Evolutionary conservation across 2,797 vertebrate genomes (phyloP).

Genomic region (Cynopterus sphinx): DNA sequence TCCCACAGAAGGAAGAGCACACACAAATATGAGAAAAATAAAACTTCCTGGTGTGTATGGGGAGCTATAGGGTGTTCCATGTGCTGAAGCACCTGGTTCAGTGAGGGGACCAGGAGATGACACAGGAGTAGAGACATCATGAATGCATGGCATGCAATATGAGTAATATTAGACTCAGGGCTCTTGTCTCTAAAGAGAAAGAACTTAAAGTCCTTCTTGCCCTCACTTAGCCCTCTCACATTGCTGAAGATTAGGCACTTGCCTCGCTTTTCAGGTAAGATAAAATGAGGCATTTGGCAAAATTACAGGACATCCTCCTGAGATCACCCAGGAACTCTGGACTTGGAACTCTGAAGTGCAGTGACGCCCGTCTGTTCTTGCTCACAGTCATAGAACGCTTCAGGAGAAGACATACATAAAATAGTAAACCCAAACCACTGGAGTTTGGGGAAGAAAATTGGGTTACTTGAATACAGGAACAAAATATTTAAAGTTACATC

Average conservation of each 20-base stretch:
- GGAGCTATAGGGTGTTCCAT: neutral
- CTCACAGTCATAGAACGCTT: neutral
- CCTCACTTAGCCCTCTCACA: neutral
- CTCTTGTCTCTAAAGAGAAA: neutral
- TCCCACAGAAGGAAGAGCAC: neutral
- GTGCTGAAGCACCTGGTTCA: neutral
- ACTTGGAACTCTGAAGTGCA: neutral
- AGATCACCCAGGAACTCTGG: neutral
- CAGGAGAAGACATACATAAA: neutral
- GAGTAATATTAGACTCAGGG: neutral
- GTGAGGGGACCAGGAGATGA: neutral
- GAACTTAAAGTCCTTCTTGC: neutral
- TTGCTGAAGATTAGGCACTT: neutral
- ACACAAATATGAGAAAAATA: neutral
- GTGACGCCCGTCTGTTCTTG: neutral
- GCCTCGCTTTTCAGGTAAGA: neutral
- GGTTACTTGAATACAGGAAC: neutral
- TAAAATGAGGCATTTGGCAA: neutral
- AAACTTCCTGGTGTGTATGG: neutral
- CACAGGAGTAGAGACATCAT: neutral
- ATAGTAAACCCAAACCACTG: neutral
- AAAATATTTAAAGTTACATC: conserved; percentile 3
- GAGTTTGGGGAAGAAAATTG: neutral
- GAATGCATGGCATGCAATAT: accelerated
- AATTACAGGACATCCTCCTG: neutral